phyloP scores from a whole-genome alignment of 2,113 vertebrate species.

The Leucosticte australis region DNA sequence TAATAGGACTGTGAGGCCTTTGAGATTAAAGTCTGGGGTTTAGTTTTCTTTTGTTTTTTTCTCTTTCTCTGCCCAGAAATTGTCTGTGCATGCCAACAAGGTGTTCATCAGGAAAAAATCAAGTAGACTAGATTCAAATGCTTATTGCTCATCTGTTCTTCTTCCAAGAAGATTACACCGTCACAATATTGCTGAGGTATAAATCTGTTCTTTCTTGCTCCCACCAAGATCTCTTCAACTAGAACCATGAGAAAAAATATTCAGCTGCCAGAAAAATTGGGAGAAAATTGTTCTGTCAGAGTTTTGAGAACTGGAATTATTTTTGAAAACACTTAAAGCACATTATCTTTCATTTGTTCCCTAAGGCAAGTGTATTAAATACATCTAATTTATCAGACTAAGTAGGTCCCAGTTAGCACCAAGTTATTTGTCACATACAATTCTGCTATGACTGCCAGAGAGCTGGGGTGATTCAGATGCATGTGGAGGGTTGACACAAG shows the following conservation, averaged over 20 bases:
- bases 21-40: not conserved
- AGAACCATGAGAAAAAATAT: not conserved
- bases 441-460: not conserved
- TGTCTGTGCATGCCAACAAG: not conserved
- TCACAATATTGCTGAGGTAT: not conserved
- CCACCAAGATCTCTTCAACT: not conserved
- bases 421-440: not conserved
- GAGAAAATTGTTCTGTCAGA: not conserved
- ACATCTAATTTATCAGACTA: constrained; percentile 24
- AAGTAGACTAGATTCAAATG: not conserved
- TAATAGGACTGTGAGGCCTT: not conserved
- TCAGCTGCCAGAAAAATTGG: not conserved
- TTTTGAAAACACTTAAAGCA: not conserved
- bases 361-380: not conserved
- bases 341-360: not conserved
- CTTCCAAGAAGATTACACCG: not conserved
- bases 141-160: not conserved
- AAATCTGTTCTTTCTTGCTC: not conserved
- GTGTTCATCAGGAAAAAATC: not conserved
- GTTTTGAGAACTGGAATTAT: not conserved
- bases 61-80: not conserved
- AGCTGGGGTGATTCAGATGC: not conserved
- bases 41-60: not conserved
- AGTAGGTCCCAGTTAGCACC: not conserved
- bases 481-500: not conserved